Percentiles rank a stretch among this genome's conserved stretches.
Evolutionary conservation across 2,113 vertebrate genomes (phyloP).

Genomic region (Spheniscus mendiculus): DNA sequence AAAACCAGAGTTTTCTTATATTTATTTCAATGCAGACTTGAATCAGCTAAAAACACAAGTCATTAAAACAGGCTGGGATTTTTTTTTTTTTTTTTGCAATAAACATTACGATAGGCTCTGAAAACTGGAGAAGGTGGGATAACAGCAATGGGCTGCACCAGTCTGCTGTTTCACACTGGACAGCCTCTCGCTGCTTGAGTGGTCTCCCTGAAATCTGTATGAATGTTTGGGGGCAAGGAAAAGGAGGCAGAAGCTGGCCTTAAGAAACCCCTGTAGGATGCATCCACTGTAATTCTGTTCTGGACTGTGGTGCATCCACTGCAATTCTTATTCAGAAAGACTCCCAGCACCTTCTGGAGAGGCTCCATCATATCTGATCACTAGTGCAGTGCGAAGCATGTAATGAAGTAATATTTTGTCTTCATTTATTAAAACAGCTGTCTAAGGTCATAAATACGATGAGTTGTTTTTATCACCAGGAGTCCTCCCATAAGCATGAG

Average conservation of each 20-base stretch:
- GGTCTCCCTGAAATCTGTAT: not conserved
- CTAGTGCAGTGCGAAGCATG: not conserved
- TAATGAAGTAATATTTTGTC: constrained; percentile 2
- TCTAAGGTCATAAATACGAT: not conserved
- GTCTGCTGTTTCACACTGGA: not conserved
- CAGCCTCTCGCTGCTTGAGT: not conserved
- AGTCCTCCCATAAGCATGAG: not conserved
- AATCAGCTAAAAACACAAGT: not conserved
- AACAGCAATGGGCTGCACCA: not conserved
- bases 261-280: not conserved
- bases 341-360: not conserved
- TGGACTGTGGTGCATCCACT: not conserved
- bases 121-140: not conserved
- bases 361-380: not conserved
- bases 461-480: not conserved
- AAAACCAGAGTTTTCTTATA: not conserved
- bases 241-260: not conserved
- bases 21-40: not conserved
- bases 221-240: not conserved
- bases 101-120: not conserved
- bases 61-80: not conserved
- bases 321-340: not conserved
- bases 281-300: not conserved
- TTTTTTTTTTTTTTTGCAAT: not conserved
- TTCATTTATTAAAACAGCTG: constrained; percentile 21